Conservation (phyloP, 2,797 vertebrate genomes). For the Parotocinclus haroldoi region DNA sequence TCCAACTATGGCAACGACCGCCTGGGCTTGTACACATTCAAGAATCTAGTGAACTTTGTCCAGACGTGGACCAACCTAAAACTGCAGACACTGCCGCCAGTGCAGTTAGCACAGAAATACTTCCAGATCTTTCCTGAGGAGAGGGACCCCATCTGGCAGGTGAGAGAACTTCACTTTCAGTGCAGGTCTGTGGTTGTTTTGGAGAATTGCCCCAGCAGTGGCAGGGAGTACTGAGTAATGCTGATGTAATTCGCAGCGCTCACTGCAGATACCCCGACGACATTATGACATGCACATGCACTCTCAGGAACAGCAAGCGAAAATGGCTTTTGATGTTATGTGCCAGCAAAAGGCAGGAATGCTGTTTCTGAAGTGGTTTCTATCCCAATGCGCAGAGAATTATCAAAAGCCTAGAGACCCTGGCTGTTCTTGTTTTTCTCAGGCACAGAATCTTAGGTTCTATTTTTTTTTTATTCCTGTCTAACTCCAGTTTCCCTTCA, state of each 20-base stretch:
- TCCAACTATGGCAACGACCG: constrained; percentile 98
- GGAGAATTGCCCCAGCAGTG: not conserved
- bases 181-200: not conserved
- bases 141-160: constrained; percentile 97
- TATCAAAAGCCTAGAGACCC: not conserved
- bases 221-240: not conserved
- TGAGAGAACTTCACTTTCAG: constrained; percentile 41
- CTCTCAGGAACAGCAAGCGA: constrained; percentile 7
- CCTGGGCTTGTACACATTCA: constrained; percentile 95
- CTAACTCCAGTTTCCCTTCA: constrained; percentile 29
- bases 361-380: constrained; percentile 35
- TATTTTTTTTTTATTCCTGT: constrained; percentile 29
- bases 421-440: constrained; percentile 11
- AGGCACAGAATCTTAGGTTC: not conserved
- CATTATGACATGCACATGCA: constrained; percentile 15
- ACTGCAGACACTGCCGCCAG: constrained; percentile 89
- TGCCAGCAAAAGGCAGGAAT: constrained; percentile 30
- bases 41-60: constrained; percentile 89
- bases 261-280: constrained; percentile 21
- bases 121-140: constrained; percentile 98
- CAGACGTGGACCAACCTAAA: constrained; percentile 95
- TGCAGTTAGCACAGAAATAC: constrained; percentile 94
- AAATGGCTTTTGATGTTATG: constrained; percentile 33
- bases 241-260: not conserved
- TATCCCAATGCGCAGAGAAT: constrained; percentile 18